These are phyloP conservation scores for Tigriopus japonicus DNA, from an alignment of 1,140 invertebrate genomes.

Conservation along the genomic window DNA sequence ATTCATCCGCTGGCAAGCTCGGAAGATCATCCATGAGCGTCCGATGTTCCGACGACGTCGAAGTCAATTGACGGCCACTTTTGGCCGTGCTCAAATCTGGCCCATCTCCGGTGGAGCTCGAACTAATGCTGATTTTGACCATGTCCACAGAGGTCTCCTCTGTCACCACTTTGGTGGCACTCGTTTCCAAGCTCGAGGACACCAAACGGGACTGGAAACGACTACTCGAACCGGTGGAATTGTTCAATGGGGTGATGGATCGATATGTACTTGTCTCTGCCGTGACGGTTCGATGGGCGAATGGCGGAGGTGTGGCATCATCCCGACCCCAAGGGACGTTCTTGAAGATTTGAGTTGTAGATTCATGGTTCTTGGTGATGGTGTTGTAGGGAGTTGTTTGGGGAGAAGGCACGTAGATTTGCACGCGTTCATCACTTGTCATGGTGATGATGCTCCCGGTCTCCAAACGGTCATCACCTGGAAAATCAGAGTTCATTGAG, in stretches of 20 bases:
- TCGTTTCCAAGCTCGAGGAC: neutral
- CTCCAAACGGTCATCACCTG: neutral
- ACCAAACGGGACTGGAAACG: no score
- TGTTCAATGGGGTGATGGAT: neutral
- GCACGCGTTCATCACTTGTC: slow-evolving; percentile 3
- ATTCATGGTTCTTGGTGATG: neutral
- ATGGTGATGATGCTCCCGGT: neutral
- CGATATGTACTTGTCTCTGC: neutral
- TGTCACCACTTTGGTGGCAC: neutral
- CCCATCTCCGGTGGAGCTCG: no score
- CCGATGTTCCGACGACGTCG: neutral
- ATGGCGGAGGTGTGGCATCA: neutral
- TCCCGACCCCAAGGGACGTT: no score
- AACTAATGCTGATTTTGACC: neutral
- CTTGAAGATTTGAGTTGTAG: neutral
- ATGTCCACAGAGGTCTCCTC: neutral
- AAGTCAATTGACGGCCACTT: neutral
- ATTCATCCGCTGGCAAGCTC: neutral
- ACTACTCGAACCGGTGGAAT: neutral
- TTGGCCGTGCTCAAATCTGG: no score
- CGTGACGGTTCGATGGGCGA: neutral
- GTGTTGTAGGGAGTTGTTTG: slow-evolving; percentile 4
- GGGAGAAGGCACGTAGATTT: slow-evolving; percentile 9
- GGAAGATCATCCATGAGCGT: neutral
- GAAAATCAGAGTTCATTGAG: no score